Conservation (phyloP, 2,888 invertebrate species). For the Apotomis betuletana region DNA sequence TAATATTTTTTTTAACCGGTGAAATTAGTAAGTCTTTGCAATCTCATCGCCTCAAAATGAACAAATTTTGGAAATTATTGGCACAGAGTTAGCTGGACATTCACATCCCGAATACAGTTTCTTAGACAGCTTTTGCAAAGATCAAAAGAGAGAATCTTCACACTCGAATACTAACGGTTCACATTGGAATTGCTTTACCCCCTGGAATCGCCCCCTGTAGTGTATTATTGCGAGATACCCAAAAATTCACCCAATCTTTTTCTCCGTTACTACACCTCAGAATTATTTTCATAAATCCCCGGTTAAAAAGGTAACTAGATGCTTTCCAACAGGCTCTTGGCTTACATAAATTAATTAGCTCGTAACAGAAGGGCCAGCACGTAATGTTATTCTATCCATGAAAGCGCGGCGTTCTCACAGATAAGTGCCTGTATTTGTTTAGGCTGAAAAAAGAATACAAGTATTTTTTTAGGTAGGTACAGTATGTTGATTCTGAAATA, state of each 20-base stretch:
- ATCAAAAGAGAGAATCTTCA: too few species aligned
- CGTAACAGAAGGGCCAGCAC: conserved; percentile 40
- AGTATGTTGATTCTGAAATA: conserved; percentile 34
- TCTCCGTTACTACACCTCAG: conserved; percentile 20
- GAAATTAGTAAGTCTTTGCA: too few species aligned
- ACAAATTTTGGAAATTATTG: too few species aligned
- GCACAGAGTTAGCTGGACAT: too few species aligned
- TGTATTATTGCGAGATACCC: background rate
- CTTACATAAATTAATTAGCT: conserved; percentile 49
- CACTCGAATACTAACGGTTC: too few species aligned
- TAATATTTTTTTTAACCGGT: too few species aligned
- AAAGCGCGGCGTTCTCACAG: conserved; percentile 40
- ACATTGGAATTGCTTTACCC: too few species aligned
- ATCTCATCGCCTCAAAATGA: too few species aligned
- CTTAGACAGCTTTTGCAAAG: too few species aligned
- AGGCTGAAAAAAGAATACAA: conserved; percentile 41
- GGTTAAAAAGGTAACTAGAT: conserved; percentile 37
- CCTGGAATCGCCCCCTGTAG: too few species aligned
- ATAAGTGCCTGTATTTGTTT: conserved; percentile 44
- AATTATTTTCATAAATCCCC: conserved; percentile 30
- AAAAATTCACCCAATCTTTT: conserved; percentile 27
- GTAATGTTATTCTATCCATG: conserved; percentile 43
- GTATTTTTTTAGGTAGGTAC: conserved; percentile 41
- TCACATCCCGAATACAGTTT: too few species aligned
- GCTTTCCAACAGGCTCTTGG: conserved; percentile 40